Evolutionary conservation across 2,113 vertebrate species (phyloP).

Genomic region (Tylochromis polylepis): DNA sequence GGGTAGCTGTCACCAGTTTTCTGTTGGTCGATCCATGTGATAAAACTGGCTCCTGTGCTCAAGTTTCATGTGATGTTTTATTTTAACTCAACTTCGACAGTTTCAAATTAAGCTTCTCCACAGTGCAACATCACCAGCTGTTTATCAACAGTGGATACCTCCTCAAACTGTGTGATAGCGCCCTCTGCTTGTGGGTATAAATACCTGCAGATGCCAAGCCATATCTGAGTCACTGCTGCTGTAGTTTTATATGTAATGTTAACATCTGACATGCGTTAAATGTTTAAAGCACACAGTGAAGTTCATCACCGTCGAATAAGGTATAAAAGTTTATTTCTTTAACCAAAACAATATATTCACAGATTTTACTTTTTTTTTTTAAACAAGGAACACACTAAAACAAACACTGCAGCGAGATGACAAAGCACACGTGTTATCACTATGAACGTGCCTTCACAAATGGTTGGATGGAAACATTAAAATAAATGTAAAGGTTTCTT

Average conservation of each 20-base stretch:
- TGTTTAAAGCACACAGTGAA: background rate
- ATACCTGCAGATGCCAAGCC: background rate
- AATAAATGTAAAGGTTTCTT: conserved; percentile 35
- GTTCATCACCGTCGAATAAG: conserved; percentile 3
- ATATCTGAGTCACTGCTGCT: background rate
- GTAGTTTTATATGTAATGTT: background rate
- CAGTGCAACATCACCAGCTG: background rate
- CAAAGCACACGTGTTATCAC: conserved; percentile 26
- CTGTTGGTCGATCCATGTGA: background rate
- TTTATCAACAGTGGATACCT: background rate
- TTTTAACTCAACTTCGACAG: conserved; percentile 14
- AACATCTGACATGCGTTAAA: background rate
- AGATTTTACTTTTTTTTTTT: background rate
- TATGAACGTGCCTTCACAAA: conserved; percentile 35
- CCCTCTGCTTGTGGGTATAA: conserved; percentile 19
- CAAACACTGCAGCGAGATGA: conserved; percentile 14
- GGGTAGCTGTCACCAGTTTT: background rate
- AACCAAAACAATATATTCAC: conserved; percentile 65
- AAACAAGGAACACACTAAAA: conserved; percentile 61
- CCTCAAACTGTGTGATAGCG: background rate
- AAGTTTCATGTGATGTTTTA: conserved; percentile 16
- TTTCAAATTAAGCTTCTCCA: conserved; percentile 13
- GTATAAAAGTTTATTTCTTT: conserved; percentile 74
- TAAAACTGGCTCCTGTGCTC: background rate
- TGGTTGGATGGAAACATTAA: conserved; percentile 3